Evolutionary conservation across 2,888 invertebrate species (phyloP), one percentile per base, ranked within the genome.

Genomic region (Drosophila imparisetae): DNA sequence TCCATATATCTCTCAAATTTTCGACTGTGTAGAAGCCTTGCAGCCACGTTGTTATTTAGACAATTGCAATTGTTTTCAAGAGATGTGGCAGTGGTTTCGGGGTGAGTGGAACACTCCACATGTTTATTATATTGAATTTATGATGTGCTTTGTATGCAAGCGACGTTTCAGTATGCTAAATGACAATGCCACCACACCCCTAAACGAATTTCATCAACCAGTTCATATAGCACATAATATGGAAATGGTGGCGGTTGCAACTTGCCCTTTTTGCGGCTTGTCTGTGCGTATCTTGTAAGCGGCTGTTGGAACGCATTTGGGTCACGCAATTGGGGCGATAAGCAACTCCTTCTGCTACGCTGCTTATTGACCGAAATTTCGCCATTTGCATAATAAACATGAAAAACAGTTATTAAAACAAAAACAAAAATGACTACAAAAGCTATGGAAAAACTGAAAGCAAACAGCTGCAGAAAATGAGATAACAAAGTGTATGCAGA

Each of bases 281-380:
- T 32, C 15, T 61, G 8, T 60, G 64, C 58, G 72, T 63, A 42
- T 48, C 15, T 65, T 55, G 38, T 61, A 13, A 59, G 36, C 45
- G 63, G 6, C 42, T 13, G 45, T 45, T 45, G 21, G 13, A 21
- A 13, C 21, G 7, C 21, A 7, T 21, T 59, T 53, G 57, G 60
- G 49, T 50, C 55, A 61, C 66, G 24, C 18, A 21, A 66, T 42
- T 54, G 48, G n/a, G 34, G 60, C 48, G 15, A 48, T 30, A 61
- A 36, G 29, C 27, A 29, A 48, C 32, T 48, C 24, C 13, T 53
- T 45, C 45, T 30, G 29, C 32, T 15, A 45, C 54, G 52, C 76
- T 66, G 81, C 70, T 80, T 78, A 78, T 86, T 86, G 86, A 86
- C 83, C 80, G 80, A 83, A 75, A 81, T 80, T 83, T 83, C 65